Evolutionary conservation across 1,140 invertebrate genomes (phyloP).

Genomic region (Cherax destructor): DNA sequence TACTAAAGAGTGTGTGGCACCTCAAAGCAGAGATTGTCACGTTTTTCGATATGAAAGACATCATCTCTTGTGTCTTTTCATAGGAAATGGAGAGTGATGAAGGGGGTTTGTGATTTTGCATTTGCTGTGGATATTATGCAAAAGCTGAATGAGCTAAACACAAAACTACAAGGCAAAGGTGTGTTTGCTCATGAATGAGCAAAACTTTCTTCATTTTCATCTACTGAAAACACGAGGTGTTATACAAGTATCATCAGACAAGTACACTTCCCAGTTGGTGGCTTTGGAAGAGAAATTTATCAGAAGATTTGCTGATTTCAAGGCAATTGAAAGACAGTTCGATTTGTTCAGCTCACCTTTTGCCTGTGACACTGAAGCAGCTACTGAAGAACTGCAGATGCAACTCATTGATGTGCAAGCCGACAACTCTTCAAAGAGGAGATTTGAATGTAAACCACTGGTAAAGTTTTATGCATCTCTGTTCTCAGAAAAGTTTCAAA

Average conservation of each 20-base stretch:
- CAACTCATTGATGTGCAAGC: no score
- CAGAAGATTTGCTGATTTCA: slow-evolving; percentile 45
- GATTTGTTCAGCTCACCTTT: not conserved
- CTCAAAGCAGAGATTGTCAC: slow-evolving; percentile 27
- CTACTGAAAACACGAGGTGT: slow-evolving; percentile 37
- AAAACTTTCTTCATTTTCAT: no score
- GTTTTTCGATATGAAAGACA: slow-evolving; percentile 10
- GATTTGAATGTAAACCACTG: no score
- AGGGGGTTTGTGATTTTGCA: slow-evolving; percentile 45
- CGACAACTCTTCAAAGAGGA: no score
- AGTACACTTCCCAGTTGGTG: slow-evolving; percentile 17
- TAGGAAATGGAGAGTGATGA: slow-evolving; percentile 29
- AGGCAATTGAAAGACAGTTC: slow-evolving; percentile 32
- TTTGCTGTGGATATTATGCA: slow-evolving; percentile 44
- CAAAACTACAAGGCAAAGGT: slow-evolving; percentile 49
- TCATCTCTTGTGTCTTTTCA: slow-evolving; percentile 28
- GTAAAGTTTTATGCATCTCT: no score
- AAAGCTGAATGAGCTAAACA: slow-evolving; percentile 46
- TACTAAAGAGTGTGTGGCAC: slow-evolving; percentile 31
- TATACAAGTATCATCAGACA: no score
- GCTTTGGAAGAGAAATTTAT: no score
- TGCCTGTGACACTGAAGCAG: slow-evolving; percentile 32
- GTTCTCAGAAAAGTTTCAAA: no score
- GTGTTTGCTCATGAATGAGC: slow-evolving; percentile 44
- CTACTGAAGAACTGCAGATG: not conserved